Evolutionary conservation across 2,888 invertebrate genomes (phyloP), one percentile per base, ranked within the genome.

Genomic region (Sminthurides aquaticus): DNA sequence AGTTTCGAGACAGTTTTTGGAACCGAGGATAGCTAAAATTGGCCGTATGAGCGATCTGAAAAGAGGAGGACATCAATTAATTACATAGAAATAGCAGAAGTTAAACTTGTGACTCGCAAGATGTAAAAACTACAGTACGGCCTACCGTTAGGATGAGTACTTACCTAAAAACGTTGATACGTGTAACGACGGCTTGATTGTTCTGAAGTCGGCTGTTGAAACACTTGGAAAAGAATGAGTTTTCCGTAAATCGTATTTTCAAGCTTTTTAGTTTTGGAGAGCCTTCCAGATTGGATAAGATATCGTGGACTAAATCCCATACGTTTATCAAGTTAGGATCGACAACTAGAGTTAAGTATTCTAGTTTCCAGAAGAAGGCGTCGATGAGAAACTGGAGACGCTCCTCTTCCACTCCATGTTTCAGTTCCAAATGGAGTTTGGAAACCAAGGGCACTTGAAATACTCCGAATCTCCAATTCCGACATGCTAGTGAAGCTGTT

Each of bases 381-480:
- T 63, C 63, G 20, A 57, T 27, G 27, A 63, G 57, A 52, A 63
- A 63, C 48, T 48, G 49, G 1, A 63, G 22, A 49, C 52, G 43
- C 3, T 57, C 28, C 2, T 48, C 34, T 29, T 63, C 52, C 52
- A 49, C 26, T 43, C 49, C 58, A 49, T 34, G 27, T 11, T 54
- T 34, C n/a, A 66, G 34, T 3, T 20, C n/a, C n/a, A 66, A 27
- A 27, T 69, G 60, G 26, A 71, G 65, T 56, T 68, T 66, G 52
- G 69, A 65, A 28, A 67, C 60, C 57, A 74, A 67, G 61, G 71
- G 71, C 62, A 70, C 69, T 71, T 74, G 72, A 60, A 74, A 72
- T 22, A 69, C 72, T 15, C 70, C 65, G 54, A 49, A 65, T 67
- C 74, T 66, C 74, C 74, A 74, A 60, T 69, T 68, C 52, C 65